phyloP scores from a whole-genome alignment of 1,140 invertebrate species.

The Augochlora pura region DNA sequence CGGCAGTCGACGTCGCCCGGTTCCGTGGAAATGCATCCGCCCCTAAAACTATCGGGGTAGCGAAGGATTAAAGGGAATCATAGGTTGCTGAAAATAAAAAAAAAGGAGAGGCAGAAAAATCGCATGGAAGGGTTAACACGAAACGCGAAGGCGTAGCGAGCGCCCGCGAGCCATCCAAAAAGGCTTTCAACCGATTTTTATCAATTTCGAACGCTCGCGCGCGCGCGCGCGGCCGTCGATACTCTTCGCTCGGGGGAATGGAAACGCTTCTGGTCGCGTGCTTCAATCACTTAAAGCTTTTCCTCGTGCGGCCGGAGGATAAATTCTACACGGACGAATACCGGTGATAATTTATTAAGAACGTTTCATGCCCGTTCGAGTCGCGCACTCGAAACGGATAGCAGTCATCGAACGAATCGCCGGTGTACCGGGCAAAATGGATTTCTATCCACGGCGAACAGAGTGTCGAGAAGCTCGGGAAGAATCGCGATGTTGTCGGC shows the following conservation, averaged over 20 bases:
- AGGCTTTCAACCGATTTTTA: slow-evolving; percentile 4
- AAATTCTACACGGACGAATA: background rate
- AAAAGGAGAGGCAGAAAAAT: no score
- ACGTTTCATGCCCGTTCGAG: background rate
- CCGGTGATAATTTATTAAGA: slow-evolving; percentile 8
- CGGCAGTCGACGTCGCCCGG: background rate
- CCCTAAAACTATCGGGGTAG: background rate
- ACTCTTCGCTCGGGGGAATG: background rate
- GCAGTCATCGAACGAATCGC: no score
- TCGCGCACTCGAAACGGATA: background rate
- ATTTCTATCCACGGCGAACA: no score
- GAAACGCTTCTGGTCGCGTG: slow-evolving; percentile 4
- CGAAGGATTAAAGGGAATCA: background rate
- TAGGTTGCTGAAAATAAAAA: background rate
- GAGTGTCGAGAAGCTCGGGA: no score
- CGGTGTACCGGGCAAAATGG: no score
- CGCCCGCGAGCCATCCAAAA: background rate
- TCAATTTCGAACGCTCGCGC: slow-evolving; percentile 3
- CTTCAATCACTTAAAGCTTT: slow-evolving; percentile 9
- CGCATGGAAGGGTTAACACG: background rate
- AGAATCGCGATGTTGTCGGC: no score
- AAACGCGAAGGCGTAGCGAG: background rate
- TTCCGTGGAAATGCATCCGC: background rate
- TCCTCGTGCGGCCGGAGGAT: background rate
- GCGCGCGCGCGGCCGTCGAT: background rate